These are phyloP conservation scores for Dasyurus viverrinus DNA, from an alignment of 2,113 vertebrate genomes.

Conservation along the genomic window DNA sequence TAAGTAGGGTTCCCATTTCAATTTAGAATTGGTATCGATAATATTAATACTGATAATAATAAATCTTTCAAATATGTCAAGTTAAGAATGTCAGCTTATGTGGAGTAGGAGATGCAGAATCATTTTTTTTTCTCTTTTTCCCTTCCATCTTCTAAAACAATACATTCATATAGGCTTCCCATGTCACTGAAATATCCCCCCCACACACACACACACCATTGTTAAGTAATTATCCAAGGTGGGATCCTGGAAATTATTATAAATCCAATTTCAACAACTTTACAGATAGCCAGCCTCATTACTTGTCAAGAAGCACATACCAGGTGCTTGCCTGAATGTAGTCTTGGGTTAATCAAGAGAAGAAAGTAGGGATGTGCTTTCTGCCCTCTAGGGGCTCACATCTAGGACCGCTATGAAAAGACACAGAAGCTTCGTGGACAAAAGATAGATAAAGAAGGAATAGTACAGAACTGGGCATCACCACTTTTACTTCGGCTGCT, in stretches of 20 bases:
- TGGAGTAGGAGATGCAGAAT: not conserved
- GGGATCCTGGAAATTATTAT: not conserved
- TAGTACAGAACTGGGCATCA: not conserved
- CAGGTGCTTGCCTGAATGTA: not conserved
- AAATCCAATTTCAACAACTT: not conserved
- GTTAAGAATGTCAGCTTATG: not conserved
- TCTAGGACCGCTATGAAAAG: not conserved
- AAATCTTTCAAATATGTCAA: not conserved
- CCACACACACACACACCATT: not conserved
- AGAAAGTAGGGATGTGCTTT: not conserved
- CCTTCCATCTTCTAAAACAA: not conserved
- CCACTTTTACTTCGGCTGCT: not conserved
- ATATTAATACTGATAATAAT: not conserved
- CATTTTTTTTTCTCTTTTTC: not conserved
- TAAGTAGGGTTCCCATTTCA: not conserved
- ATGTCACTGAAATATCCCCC: not conserved
- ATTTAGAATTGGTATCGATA: constrained; percentile 32
- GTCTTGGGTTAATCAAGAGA: not conserved
- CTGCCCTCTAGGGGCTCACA: not conserved
- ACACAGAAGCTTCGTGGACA: not conserved
- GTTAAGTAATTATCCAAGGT: not conserved
- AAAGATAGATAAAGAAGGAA: not conserved
- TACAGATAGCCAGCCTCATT: not conserved
- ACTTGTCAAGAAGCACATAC: not conserved
- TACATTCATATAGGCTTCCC: not conserved